Base-by-base conservation (phyloP, 1,140 invertebrate species). In the Eurosta solidaginis region DNA sequence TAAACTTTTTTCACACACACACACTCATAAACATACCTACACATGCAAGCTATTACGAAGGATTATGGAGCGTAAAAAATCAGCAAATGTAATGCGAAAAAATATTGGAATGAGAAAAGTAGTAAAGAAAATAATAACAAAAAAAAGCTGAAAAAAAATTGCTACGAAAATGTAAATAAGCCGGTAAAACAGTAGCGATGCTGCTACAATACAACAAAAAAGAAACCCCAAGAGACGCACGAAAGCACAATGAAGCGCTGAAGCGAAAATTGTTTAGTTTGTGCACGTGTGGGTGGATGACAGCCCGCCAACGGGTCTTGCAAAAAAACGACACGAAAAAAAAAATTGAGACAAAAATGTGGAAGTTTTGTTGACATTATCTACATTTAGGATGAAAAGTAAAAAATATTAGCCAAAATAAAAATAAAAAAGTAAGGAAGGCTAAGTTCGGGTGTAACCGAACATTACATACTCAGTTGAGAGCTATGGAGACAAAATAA, bases 1-100 rank as follows among this genome's bases (percentile, higher is more conserved):
- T n/a, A n/a, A n/a, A n/a, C n/a, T n/a, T n/a, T n/a, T n/a, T n/a
- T n/a, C n/a, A n/a, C 59, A 68, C 33, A 42, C 5, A 5, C 2
- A 7, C 7, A 7, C 59, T 29, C 59, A 10, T 40, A 68, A 42
- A 5, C 33, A n/a, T n/a, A n/a, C n/a, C n/a, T n/a, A n/a, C 6
- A 36, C n/a, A 27, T n/a, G 59, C 29, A 68, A 22, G n/a, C n/a
- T 68, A 68, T 68, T 68, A 68, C 59, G 59, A 17, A 17, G 59
- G 59, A 40, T 68, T 68, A 68, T 68, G 5, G 14, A 68, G 59
- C 33, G n/a, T 68, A 40, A 17, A 40, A 29, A 68, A 68, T 40
- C 59, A 40, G 59, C 36, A 40, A 68, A 22, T 33, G 33, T 20
- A 22, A 36, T 33, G 20, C 27, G n/a, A 29, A 40, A 68, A 29